Evolutionary conservation across 2,113 vertebrate species (phyloP).

Genomic region (Dolichotis patagonum): DNA sequence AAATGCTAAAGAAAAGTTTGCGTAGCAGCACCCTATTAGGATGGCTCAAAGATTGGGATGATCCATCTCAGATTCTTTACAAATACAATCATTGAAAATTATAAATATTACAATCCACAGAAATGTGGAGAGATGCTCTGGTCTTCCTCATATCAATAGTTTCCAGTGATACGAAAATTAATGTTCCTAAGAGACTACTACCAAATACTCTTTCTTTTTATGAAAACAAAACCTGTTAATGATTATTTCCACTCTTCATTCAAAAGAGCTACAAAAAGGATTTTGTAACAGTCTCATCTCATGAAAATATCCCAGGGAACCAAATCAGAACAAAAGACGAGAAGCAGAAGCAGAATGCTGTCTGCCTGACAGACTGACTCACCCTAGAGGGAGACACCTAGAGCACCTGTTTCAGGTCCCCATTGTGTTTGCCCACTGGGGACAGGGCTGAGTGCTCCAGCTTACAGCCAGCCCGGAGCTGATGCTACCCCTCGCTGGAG

Average conservation of each 20-base stretch:
- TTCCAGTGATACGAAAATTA: slow-evolving; percentile 26
- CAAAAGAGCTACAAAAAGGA: slow-evolving; percentile 17
- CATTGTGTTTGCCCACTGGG: slow-evolving; percentile 74
- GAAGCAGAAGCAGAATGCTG: neutral
- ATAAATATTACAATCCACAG: neutral
- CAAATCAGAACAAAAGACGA: slow-evolving; percentile 79
- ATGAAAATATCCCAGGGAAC: slow-evolving; percentile 55
- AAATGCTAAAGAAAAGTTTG: slow-evolving; percentile 51
- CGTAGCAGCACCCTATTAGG: neutral
- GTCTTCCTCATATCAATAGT: neutral
- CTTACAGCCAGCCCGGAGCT: neutral
- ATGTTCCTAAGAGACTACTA: slow-evolving; percentile 30
- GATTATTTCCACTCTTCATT: slow-evolving; percentile 51
- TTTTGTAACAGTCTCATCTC: slow-evolving; percentile 21
- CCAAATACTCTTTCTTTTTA: slow-evolving; percentile 31
- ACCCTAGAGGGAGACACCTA: slow-evolving; percentile 37
- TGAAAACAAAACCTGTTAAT: neutral
- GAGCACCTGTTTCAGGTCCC: slow-evolving; percentile 78
- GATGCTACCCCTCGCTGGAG: slow-evolving; percentile 44
- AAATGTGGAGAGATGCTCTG: neutral
- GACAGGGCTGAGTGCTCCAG: neutral
- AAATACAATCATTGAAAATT: neutral
- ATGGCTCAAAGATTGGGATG: neutral
- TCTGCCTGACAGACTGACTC: slow-evolving; percentile 32
- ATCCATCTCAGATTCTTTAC: neutral